These are phyloP conservation scores for Aethes cnicana DNA, from an alignment of 2,888 invertebrate genomes.

Conservation along the genomic window DNA sequence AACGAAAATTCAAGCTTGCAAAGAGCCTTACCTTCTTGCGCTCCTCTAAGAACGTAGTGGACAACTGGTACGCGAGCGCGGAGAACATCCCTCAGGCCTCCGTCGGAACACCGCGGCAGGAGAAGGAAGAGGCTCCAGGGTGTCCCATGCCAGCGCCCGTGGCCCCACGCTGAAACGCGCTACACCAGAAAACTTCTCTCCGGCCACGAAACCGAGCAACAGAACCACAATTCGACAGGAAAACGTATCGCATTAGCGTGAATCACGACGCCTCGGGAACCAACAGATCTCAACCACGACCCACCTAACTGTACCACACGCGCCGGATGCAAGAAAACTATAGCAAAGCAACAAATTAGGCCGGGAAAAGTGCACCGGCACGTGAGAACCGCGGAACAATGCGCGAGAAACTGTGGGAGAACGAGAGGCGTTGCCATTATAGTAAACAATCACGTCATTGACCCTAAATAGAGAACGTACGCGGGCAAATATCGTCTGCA, in stretches of 20 bases:
- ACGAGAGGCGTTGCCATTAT: conserved; percentile 81
- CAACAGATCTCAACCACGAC: conserved; percentile 40
- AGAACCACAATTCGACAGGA: conserved; percentile 36
- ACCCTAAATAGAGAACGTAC: conserved; percentile 55
- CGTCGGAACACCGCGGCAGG: conserved; percentile 51
- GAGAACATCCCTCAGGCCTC: conserved; percentile 67
- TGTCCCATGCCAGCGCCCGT: conserved; percentile 45
- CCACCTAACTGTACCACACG: conserved; percentile 47
- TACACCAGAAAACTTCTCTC: not conserved
- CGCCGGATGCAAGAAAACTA: conserved; percentile 34
- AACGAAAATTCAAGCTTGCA: not conserved
- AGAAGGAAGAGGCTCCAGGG: conserved; percentile 43
- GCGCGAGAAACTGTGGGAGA: conserved; percentile 78
- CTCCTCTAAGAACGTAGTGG: conserved; percentile 70
- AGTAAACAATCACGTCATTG: conserved; percentile 82
- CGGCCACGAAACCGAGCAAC: conserved; percentile 32
- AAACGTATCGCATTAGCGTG: conserved; percentile 49
- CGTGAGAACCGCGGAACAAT: conserved; percentile 76
- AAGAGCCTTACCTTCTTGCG: conserved; percentile 50
- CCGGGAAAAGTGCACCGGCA: conserved; percentile 57
- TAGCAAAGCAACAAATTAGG: conserved; percentile 45
- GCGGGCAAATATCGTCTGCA: conserved; percentile 23
- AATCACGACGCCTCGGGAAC: conserved; percentile 48
- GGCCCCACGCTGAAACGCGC: not conserved
- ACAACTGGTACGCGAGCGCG: conserved; percentile 69